Conservation (phyloP, 2,888 invertebrate genomes). For the Mesorhabditis belari region DNA sequence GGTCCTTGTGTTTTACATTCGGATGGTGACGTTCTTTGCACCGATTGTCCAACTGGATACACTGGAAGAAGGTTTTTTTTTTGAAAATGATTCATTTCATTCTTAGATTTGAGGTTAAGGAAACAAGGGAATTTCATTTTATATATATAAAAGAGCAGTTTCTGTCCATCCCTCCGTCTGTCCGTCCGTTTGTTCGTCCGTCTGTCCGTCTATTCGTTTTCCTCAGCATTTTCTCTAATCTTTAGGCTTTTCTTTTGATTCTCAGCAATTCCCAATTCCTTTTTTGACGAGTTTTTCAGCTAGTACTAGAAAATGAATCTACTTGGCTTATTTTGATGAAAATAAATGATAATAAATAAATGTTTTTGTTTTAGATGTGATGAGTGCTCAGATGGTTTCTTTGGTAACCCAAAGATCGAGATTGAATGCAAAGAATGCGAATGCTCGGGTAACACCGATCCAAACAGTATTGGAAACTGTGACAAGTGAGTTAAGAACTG, state of each 20-base stretch:
- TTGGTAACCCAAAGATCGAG: constrained; percentile 72
- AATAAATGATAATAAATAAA: constrained; percentile 59
- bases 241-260: neutral
- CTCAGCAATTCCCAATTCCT: neutral
- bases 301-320: neutral
- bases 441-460: constrained; percentile 64
- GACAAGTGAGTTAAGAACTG: constrained; percentile 63
- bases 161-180: neutral
- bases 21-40: constrained; percentile 77
- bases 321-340: neutral
- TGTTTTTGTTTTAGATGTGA: constrained; percentile 75
- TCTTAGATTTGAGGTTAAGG: no score
- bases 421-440: constrained; percentile 58
- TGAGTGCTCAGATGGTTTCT: constrained; percentile 88
- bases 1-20: constrained; percentile 77
- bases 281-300: neutral
- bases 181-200: neutral
- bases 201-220: no score
- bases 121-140: no score
- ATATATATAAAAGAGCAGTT: no score
- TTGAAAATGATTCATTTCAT: neutral
- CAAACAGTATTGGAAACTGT: constrained; percentile 93
- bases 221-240: no score
- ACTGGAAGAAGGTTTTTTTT: constrained; percentile 60
- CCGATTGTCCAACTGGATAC: constrained; percentile 84